Percentiles rank a stretch among this genome's conserved stretches.
Conservation (phyloP, 1,140 invertebrate species). For the Apis dorsata region DNA sequence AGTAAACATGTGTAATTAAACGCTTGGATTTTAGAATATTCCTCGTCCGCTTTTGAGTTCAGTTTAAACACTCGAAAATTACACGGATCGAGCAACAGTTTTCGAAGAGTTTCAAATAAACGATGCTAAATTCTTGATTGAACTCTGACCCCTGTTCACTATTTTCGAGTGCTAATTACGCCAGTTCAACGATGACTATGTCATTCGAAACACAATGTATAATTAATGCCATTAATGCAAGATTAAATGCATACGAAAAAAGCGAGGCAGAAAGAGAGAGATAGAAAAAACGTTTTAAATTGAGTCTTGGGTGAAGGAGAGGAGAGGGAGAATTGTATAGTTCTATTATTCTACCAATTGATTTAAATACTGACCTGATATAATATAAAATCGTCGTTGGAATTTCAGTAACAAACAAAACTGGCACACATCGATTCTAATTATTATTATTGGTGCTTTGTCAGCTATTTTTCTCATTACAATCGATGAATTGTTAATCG, state of each 20-base stretch:
- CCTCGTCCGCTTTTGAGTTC: neutral
- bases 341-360: constrained; percentile 52
- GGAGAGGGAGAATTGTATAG: constrained; percentile 20
- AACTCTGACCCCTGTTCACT: neutral
- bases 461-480: constrained; percentile 59
- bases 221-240: constrained; percentile 44
- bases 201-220: constrained; percentile 37
- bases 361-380: constrained; percentile 41
- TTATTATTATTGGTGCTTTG: constrained; percentile 59
- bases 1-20: neutral
- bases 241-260: constrained; percentile 27
- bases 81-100: neutral
- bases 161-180: constrained; percentile 42
- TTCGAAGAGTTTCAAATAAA: constrained; percentile 4
- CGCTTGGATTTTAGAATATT: neutral
- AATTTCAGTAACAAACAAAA: constrained; percentile 63
- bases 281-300: neutral
- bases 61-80: constrained; percentile 9
- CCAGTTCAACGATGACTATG: constrained; percentile 15
- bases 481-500: constrained; percentile 52
- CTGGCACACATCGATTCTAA: constrained; percentile 59
- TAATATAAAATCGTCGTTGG: constrained; percentile 36
- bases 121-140: neutral
- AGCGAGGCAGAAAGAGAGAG: neutral
- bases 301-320: too few relatives aligned